A percentile compares a stretch with the other conserved stretches of the same genome.
Conservation (phyloP, 2,113 vertebrate species). For the Malurus elegans region DNA sequence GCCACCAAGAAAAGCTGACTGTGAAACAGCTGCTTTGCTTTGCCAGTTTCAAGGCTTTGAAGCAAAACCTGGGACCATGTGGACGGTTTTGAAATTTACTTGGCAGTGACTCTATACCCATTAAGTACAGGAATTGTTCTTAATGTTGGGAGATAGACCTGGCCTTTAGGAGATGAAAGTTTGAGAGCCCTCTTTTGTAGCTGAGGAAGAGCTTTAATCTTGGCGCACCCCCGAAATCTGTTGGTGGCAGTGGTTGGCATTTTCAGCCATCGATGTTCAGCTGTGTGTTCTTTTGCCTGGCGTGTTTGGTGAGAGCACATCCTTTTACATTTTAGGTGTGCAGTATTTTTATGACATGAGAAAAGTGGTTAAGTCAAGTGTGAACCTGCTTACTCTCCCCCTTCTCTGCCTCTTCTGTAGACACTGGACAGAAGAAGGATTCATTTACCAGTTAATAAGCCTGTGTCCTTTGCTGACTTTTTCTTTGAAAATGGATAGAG, state of each 20-base stretch:
- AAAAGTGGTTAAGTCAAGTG: not conserved
- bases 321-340: not conserved
- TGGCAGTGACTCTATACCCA: not conserved
- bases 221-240: not conserved
- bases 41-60: not conserved
- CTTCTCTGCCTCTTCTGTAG: not conserved
- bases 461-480: not conserved
- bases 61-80: not conserved
- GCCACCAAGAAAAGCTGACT: not conserved
- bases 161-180: not conserved
- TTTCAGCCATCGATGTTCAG: rapidly evolving
- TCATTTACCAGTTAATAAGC: not conserved
- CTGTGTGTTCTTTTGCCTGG: not conserved
- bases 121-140: not conserved
- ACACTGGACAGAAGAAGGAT: not conserved
- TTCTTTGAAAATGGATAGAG: conserved; percentile 12
- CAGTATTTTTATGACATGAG: not conserved
- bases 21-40: not conserved
- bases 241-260: not conserved
- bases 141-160: not conserved
- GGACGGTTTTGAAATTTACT: not conserved
- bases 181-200: not conserved
- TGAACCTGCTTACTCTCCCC: not conserved
- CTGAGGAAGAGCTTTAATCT: not conserved
- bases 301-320: not conserved